A percentile compares a stretch with the other conserved stretches of the same genome.
phyloP scores from a whole-genome alignment of 2,113 vertebrate genomes.

The Ranitomeya imitator region DNA sequence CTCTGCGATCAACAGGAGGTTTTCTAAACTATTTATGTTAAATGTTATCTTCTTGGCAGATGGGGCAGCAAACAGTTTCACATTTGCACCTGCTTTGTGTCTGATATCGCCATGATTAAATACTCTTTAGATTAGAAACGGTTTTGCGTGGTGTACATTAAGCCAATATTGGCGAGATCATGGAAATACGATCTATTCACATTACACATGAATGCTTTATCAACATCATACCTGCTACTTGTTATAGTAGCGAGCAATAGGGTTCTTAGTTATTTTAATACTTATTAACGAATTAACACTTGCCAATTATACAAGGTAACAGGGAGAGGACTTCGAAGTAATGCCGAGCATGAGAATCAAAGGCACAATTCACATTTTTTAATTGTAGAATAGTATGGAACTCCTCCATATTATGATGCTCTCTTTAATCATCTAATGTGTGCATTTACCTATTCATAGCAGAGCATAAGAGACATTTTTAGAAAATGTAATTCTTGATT shows the following conservation, averaged over 20 bases:
- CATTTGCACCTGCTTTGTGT: slow-evolving; percentile 36
- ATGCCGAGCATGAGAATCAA: not conserved
- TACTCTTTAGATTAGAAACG: slow-evolving; percentile 10
- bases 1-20: slow-evolving; percentile 33
- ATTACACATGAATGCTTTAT: not conserved
- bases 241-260: not conserved
- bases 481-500: not conserved
- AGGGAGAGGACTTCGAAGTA: not conserved
- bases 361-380: not conserved
- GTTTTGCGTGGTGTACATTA: not conserved
- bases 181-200: not conserved
- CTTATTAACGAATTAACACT: not conserved
- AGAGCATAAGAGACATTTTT: not conserved
- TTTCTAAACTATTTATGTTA: slow-evolving; percentile 33
- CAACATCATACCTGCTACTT: not conserved
- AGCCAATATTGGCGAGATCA: too few relatives aligned
- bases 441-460: not conserved
- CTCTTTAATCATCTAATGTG: not conserved
- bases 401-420: not conserved
- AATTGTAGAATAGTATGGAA: not conserved
- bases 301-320: not conserved
- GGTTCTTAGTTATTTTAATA: not conserved
- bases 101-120: slow-evolving; percentile 23
- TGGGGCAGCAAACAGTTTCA: slow-evolving; percentile 15
- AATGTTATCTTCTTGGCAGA: slow-evolving; percentile 27